Evolutionary conservation across 2,888 invertebrate genomes (phyloP).

Genomic region (Netelia inedita): DNA sequence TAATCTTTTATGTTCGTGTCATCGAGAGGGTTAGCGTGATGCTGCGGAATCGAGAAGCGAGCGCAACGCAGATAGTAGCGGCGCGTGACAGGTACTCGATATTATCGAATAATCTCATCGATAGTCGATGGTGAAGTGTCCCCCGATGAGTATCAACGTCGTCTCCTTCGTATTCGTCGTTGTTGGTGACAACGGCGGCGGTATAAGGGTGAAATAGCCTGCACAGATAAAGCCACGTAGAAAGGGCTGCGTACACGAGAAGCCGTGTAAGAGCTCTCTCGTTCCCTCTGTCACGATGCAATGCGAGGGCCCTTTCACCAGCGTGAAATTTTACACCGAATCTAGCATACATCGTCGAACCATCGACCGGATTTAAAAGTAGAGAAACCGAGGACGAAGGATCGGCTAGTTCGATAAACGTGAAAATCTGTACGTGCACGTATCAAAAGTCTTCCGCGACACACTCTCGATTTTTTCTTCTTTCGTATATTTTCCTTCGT

Average conservation of each 20-base stretch:
- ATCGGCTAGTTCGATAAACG: too few relatives aligned
- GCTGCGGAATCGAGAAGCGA: conserved; percentile 29
- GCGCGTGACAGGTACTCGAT: conserved; percentile 80
- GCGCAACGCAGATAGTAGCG: conserved; percentile 19
- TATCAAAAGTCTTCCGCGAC: neutral
- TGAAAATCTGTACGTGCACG: neutral
- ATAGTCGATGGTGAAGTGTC: conserved; percentile 73
- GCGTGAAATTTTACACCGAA: too few relatives aligned
- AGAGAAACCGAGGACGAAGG: too few relatives aligned
- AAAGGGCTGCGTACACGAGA: conserved; percentile 14
- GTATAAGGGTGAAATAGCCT: conserved; percentile 47
- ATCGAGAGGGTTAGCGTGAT: conserved; percentile 27
- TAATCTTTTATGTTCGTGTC: neutral
- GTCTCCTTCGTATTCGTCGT: conserved; percentile 16
- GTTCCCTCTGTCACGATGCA: neutral
- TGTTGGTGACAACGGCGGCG: conserved; percentile 47
- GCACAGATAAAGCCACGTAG: conserved; percentile 50
- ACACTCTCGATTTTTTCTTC: conserved; percentile 9
- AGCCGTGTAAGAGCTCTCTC: conserved; percentile 23
- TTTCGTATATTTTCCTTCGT: conserved; percentile 22
- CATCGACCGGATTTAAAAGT: neutral
- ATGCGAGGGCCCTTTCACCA: too few relatives aligned
- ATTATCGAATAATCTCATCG: conserved; percentile 70
- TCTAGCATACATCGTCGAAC: too few relatives aligned
- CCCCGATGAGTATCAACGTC: conserved; percentile 56